Evolutionary conservation across 1,140 invertebrate species (phyloP), one percentile per base, ranked within the genome.

Genomic region (Aphaenogaster floridana): DNA sequence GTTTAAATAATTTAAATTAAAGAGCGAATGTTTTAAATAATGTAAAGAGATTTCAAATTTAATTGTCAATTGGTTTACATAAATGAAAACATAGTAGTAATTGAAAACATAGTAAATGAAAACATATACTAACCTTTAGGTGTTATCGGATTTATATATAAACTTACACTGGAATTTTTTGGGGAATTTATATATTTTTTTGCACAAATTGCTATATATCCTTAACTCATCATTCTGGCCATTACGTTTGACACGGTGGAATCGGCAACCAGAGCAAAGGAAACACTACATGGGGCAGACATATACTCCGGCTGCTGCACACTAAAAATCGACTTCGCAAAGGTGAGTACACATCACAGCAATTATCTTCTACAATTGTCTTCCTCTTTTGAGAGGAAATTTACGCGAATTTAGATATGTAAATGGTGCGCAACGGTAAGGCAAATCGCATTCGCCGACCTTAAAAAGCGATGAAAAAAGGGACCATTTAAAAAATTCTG

Each of bases 231-330:
- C 71, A 91, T 93, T 96, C 95, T 95, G 95, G 96, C 96, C 96
- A 96, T 95, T 95, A 98, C 97, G 96, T 99, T 99, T 96, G 99
- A 99, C 96, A 98, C 97, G 92, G 96, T 99, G 89, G 99, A 99
- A 93, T 97, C 98, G n/a, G 99, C 99, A 61, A 98, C 98, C 89
- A 96, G 98, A 94, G 99, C 99, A 74, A 99, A 99, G 94, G 98
- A 99, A 89, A 97, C 97, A 68, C 96, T 99, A 88, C 98, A 99
- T 96, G 99, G 99, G 89, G 99, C 99, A 74, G 99, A 99, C 96
- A 99, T 99, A 94, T 99, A 99, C 95, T 99, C 99, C 42, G 99
- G 99, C 68, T 99, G 99, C 96, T 99, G 99, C 96, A 99, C 99
- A 90, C 96, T 99, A 86, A 99, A 99, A 97, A 99, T 99, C 94